phyloP scores from a whole-genome alignment of 2,888 invertebrate species.

The Mythimna pallens region DNA sequence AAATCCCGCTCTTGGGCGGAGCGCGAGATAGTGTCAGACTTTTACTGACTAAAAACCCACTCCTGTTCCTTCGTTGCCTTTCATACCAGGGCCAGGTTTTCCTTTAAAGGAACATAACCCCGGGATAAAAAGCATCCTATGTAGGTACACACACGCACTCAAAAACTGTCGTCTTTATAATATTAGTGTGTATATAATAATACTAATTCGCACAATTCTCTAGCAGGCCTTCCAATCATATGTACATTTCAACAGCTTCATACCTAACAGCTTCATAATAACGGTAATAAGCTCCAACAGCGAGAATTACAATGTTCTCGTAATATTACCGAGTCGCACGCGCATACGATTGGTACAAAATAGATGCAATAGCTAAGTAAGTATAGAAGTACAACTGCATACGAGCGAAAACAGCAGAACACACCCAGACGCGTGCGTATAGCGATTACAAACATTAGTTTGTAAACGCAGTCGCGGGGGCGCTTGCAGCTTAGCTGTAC shows the following conservation, averaged over 20 bases:
- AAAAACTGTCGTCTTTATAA: too few relatives aligned
- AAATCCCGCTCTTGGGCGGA: too few relatives aligned
- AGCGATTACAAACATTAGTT: too few relatives aligned
- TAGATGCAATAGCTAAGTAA: background rate
- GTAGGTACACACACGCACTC: too few relatives aligned
- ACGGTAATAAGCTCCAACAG: constrained; percentile 46
- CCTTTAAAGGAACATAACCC: too few relatives aligned
- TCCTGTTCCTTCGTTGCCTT: too few relatives aligned
- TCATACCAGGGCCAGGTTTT: too few relatives aligned
- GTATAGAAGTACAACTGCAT: background rate
- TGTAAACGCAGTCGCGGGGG: background rate
- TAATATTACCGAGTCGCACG: constrained; percentile 49
- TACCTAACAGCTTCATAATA: constrained; percentile 26
- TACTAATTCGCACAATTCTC: background rate
- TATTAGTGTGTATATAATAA: background rate
- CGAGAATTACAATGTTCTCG: constrained; percentile 46
- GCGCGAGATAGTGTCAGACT: too few relatives aligned
- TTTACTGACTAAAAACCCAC: too few relatives aligned
- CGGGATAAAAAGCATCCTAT: too few relatives aligned
- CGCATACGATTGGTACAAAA: constrained; percentile 21
- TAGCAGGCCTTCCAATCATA: constrained; percentile 5
- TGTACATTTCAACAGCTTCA: constrained; percentile 35
- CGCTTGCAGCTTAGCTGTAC: background rate
- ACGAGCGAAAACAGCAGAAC: too few relatives aligned
- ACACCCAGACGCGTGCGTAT: too few relatives aligned